These are phyloP conservation scores for Atta texana DNA, from an alignment of 1,140 invertebrate species.

Conservation along the genomic window DNA sequence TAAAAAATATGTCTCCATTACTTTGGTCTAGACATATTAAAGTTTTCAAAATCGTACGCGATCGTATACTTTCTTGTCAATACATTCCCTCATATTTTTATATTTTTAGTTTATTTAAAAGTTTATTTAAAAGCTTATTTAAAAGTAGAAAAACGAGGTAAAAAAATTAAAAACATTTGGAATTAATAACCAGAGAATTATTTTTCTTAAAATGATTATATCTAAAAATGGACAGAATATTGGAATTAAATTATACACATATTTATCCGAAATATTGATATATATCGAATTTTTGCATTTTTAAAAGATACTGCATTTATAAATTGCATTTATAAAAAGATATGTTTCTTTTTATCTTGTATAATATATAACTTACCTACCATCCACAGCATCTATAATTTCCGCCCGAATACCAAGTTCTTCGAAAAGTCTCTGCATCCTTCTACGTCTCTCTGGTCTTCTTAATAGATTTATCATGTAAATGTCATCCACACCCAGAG, in stretches of 20 bases:
- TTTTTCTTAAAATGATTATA: conserved; percentile 6
- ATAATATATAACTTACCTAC: conserved; percentile 89
- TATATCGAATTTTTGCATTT: conserved; percentile 5
- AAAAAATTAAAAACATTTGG: not conserved
- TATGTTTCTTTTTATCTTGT: conserved; percentile 35
- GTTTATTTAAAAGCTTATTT: not conserved
- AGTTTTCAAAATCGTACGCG: no score
- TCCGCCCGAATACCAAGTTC: conserved; percentile 93
- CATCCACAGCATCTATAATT: conserved; percentile 94
- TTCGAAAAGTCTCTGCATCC: conserved; percentile 93
- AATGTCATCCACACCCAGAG: conserved; percentile 91
- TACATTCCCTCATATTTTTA: not conserved
- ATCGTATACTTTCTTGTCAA: no score
- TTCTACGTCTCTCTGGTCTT: conserved; percentile 91
- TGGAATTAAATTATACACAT: not conserved
- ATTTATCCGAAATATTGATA: not conserved
- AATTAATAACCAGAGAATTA: not conserved
- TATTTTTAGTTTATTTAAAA: conserved; percentile 10
- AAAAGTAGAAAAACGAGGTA: not conserved
- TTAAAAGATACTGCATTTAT: not conserved
- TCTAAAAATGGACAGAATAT: not conserved
- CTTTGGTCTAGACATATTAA: no score
- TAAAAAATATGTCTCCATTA: no score
- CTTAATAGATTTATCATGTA: conserved; percentile 97
- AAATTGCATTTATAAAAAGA: conserved; percentile 20